Evolutionary conservation across 2,888 invertebrate species (phyloP).

Genomic region (Folsomia manolachei): DNA sequence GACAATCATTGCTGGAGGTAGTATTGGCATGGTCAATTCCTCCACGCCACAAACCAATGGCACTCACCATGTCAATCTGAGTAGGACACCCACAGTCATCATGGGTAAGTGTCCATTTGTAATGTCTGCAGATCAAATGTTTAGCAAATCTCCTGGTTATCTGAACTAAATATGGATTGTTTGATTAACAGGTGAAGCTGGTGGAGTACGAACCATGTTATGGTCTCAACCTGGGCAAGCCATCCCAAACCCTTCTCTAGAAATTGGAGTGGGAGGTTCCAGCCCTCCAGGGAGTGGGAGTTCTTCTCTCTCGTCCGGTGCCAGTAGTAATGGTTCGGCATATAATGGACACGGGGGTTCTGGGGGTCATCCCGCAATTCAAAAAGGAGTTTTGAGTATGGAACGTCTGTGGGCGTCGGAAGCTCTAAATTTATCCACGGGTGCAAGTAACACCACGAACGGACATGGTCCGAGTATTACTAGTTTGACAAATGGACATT

Average conservation of each 20-base stretch:
- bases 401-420: slow-evolving; percentile 70
- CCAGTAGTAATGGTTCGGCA: slow-evolving; percentile 12
- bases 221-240: slow-evolving; percentile 63
- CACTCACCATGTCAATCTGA: slow-evolving; percentile 54
- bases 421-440: slow-evolving; percentile 48
- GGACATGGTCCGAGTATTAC: slow-evolving; percentile 12
- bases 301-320: slow-evolving; percentile 16
- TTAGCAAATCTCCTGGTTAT: too few species aligned
- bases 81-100: slow-evolving; percentile 61
- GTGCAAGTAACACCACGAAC: slow-evolving; percentile 45
- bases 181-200: slow-evolving; percentile 86
- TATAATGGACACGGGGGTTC: slow-evolving; percentile 15
- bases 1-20: slow-evolving; percentile 49
- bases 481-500: slow-evolving; percentile 20
- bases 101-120: slow-evolving; percentile 25
- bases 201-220: slow-evolving; percentile 73
- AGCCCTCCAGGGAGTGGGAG: slow-evolving; percentile 30
- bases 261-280: slow-evolving; percentile 23
- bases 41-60: slow-evolving; percentile 52
- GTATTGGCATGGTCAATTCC: slow-evolving; percentile 48
- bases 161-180: slow-evolving; percentile 55
- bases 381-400: slow-evolving; percentile 72
- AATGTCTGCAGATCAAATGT: too few species aligned
- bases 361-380: slow-evolving; percentile 39
- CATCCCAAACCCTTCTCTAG: slow-evolving; percentile 51